A percentile compares a stretch with the other conserved stretches of the same genome.
phyloP scores from a whole-genome alignment of 2,888 invertebrate genomes.

The Campoplex capitator region DNA sequence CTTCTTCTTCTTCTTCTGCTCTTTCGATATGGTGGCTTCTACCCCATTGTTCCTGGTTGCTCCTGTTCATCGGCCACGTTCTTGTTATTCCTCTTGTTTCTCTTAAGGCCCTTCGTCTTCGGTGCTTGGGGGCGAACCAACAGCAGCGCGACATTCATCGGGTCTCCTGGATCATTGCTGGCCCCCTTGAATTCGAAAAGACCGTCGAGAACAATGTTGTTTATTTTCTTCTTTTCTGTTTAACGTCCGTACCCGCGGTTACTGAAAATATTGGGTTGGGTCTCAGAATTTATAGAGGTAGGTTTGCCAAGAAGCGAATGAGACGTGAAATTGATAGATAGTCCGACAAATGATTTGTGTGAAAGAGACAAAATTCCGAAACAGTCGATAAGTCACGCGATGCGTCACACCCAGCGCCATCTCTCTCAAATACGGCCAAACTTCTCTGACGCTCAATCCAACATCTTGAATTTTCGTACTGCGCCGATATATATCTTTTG shows the following conservation, averaged over 20 bases:
- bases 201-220: slow-evolving; percentile 38
- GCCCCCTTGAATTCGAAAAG: slow-evolving; percentile 44
- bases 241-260: not conserved
- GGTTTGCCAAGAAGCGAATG: slow-evolving; percentile 26
- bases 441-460: slow-evolving; percentile 18
- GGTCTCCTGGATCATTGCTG: slow-evolving; percentile 59
- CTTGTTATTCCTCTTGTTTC: slow-evolving; percentile 68
- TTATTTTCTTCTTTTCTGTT: slow-evolving; percentile 23
- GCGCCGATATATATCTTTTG: slow-evolving; percentile 30
- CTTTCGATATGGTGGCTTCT: slow-evolving; percentile 76
- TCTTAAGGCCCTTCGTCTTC: slow-evolving; percentile 49
- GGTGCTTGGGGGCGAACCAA: slow-evolving; percentile 27
- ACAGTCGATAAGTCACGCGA: slow-evolving; percentile 54
- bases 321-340: slow-evolving; percentile 57
- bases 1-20: slow-evolving; percentile 58
- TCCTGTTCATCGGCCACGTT: slow-evolving; percentile 74
- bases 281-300: slow-evolving; percentile 44
- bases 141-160: slow-evolving; percentile 40
- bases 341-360: slow-evolving; percentile 47
- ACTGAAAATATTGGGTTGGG: slow-evolving; percentile 14
- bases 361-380: slow-evolving; percentile 41
- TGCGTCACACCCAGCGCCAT: slow-evolving; percentile 75
- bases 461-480: slow-evolving; percentile 23
- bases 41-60: slow-evolving; percentile 66
- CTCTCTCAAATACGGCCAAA: slow-evolving; percentile 71